phyloP scores from a whole-genome alignment of 1,140 invertebrate genomes.

The Mactra quadrangularis region DNA sequence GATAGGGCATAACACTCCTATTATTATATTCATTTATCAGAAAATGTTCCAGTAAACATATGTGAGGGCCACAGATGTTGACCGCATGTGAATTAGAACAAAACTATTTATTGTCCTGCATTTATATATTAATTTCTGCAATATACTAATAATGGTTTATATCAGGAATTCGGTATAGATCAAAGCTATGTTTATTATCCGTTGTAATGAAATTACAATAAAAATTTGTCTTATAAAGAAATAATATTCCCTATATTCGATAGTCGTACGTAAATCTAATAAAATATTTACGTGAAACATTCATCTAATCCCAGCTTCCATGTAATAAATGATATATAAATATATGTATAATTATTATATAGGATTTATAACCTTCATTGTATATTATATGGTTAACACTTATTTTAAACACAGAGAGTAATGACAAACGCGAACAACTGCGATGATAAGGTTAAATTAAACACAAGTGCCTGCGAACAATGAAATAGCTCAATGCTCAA shows the following conservation, averaged over 20 bases:
- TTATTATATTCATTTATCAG: too few species aligned
- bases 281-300: conserved; percentile 34
- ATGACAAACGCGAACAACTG: conserved; percentile 54
- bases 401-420: not conserved
- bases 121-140: conserved; percentile 54
- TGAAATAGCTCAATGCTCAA: conserved; percentile 47
- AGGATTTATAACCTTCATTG: conserved; percentile 5
- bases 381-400: conserved; percentile 5
- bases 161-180: conserved; percentile 40
- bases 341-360: conserved; percentile 43
- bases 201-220: conserved; percentile 50
- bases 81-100: conserved; percentile 41
- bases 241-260: conserved; percentile 20
- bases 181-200: conserved; percentile 41
- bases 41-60: too few species aligned
- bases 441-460: conserved; percentile 39
- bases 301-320: conserved; percentile 3
- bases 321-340: conserved; percentile 62
- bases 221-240: conserved; percentile 44
- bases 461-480: conserved; percentile 46
- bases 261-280: conserved; percentile 32
- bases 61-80: conserved; percentile 26
- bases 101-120: conserved; percentile 29
- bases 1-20: too few species aligned
- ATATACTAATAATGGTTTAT: conserved; percentile 53